A percentile compares a stretch with the other conserved stretches of the same genome.
These are phyloP conservation scores for Chunga burmeisteri DNA, from an alignment of 2,113 vertebrate species.

Conservation along the genomic window DNA sequence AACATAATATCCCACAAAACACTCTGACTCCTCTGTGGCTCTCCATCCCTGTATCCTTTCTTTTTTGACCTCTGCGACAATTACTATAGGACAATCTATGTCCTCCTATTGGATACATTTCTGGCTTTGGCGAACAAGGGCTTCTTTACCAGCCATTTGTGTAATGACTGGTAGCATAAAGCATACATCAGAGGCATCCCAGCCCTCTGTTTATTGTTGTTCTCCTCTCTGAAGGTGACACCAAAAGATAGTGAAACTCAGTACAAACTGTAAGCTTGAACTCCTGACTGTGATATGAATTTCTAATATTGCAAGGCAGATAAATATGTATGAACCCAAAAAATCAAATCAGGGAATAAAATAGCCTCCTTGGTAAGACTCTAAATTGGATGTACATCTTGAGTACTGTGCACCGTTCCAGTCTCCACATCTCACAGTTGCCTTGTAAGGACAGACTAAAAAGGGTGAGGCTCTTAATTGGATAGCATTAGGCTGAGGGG, in stretches of 20 bases:
- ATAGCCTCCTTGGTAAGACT: neutral
- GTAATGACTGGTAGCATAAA: constrained; percentile 30
- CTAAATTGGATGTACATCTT: neutral
- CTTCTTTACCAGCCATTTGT: neutral
- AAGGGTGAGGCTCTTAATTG: neutral
- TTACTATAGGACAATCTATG: neutral
- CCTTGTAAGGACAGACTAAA: neutral
- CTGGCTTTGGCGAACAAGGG: neutral
- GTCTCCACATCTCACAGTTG: neutral
- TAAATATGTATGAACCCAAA: constrained; percentile 9
- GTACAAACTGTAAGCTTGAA: constrained; percentile 3
- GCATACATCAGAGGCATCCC: neutral
- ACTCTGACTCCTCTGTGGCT: neutral
- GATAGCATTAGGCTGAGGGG: neutral
- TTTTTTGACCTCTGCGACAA: neutral
- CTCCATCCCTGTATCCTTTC: neutral
- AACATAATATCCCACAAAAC: neutral
- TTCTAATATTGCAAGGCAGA: constrained; percentile 13
- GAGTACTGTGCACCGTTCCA: neutral
- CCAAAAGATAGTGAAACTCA: constrained; percentile 47
- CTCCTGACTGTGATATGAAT: constrained; percentile 25
- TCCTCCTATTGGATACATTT: neutral
- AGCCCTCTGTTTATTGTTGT: neutral
- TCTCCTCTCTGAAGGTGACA: constrained; percentile 44
- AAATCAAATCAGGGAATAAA: neutral